Evolutionary conservation across 1,140 invertebrate genomes (phyloP).

Genomic region (Trichonephila clavipes): DNA sequence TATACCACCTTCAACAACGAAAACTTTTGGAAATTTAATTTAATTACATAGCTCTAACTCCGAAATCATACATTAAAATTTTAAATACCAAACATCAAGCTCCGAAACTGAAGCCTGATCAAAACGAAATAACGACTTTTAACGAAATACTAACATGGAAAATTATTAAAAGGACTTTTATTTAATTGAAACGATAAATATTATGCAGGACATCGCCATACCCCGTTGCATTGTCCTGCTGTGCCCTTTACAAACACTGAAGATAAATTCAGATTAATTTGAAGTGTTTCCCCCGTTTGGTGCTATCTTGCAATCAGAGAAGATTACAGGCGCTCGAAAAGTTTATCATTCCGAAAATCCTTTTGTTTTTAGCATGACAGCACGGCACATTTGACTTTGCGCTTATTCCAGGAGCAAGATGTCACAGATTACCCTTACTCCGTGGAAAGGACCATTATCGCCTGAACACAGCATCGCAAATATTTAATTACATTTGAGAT

Average conservation of each 20-base stretch:
- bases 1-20: too few species aligned
- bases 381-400: slow-evolving; percentile 8
- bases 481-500: slow-evolving; percentile 71
- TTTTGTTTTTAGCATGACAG: slow-evolving; percentile 36
- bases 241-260: not conserved
- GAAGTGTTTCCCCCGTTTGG: not conserved
- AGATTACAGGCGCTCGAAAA: not conserved
- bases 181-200: not conserved
- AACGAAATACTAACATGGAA: too few species aligned
- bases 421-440: slow-evolving; percentile 40
- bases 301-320: not conserved
- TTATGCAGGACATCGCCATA: not conserved
- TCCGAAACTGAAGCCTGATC: too few species aligned
- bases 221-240: not conserved
- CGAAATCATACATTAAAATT: too few species aligned
- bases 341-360: slow-evolving; percentile 21
- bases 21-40: too few species aligned
- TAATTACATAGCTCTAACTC: too few species aligned
- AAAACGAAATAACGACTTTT: too few species aligned
- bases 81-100: too few species aligned
- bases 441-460: slow-evolving; percentile 51
- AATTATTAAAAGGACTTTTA: too few species aligned
- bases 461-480: slow-evolving; percentile 60
- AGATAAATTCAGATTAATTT: slow-evolving; percentile 43
- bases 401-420: slow-evolving; percentile 20